phyloP scores from a whole-genome alignment of 30 jellyfish, hydroid and myxozoan species.

The Aurelia sp. region DNA sequence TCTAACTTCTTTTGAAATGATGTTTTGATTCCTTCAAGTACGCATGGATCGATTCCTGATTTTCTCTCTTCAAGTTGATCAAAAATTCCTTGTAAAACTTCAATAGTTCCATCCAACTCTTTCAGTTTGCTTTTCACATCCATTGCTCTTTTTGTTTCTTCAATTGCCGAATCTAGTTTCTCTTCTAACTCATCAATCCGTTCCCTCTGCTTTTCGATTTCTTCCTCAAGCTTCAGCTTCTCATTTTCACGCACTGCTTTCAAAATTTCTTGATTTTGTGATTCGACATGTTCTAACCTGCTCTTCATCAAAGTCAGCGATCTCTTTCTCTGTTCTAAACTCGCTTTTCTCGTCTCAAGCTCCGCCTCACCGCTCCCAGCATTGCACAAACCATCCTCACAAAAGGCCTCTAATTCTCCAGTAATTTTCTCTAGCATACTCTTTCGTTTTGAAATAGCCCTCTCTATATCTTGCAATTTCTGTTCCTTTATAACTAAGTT shows the following conservation, averaged over 20 bases:
- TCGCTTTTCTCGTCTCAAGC: background rate
- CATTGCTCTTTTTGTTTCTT: background rate
- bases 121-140: background rate
- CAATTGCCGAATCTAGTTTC: background rate
- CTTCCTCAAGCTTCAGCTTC: background rate
- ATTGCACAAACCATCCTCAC: background rate
- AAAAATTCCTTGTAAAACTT: background rate
- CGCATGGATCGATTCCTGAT: conserved; percentile 2
- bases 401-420: background rate
- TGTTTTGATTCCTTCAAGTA: background rate
- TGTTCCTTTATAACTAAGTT: background rate
- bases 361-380: background rate
- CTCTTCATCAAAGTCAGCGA: background rate
- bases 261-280: background rate
- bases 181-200: background rate
- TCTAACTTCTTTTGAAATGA: background rate
- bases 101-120: background rate
- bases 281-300: background rate
- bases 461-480: conserved; percentile 4
- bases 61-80: conserved; percentile 1
- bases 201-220: background rate
- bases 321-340: background rate
- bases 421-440: background rate
- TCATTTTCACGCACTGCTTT: background rate
- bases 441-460: background rate